Evolutionary conservation across 2,113 vertebrate species (phyloP), one percentile per base, ranked within the genome.

Genomic region (Conger conger): DNA sequence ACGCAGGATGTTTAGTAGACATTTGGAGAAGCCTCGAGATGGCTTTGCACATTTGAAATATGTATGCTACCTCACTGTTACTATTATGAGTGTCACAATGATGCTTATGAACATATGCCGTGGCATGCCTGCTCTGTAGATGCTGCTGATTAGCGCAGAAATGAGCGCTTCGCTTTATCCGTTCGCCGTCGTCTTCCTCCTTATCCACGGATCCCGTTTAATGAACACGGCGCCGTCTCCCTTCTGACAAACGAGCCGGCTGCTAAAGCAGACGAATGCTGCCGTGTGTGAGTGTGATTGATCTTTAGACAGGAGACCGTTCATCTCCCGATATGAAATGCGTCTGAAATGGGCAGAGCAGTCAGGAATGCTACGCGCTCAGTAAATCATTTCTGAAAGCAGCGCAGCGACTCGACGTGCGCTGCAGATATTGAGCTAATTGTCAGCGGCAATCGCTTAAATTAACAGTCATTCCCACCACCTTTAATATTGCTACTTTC

Each of bases 381-480:
- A 37, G 76, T 87, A 82, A 88, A 87, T 92, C 88, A 86, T 84
- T 33, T 35, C 79, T 80, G 87, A 88, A 87, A 86, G 84, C 81
- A 54, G 76, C 84, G 86, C 78, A 73, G 77, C 83, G 76, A 33
- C 53, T 84, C 86, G 78, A 68, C 50, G 79, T 53, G 68, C 82
- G 33, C 76, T 82, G 87, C 86, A 86, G 86, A 83, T 36, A 86
- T 83, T 60, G 15, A 68, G 76, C 73, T 84, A 86, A 88, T 89
- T 90, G 83, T 91, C 87, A 89, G 87, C 87, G 81, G 82, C 85
- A 91, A 89, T 86, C 80, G 79, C 82, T 81, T 38, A 60, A 37
- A 77, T 79, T 76, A 37, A 57, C 60, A 88, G 84, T 89, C 57
- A 30, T 86, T 87, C 77, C 81, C 50, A 53, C 85, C 63, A 36